Conservation (phyloP, 2,888 invertebrate genomes). For the Eupithecia abbreviata region DNA sequence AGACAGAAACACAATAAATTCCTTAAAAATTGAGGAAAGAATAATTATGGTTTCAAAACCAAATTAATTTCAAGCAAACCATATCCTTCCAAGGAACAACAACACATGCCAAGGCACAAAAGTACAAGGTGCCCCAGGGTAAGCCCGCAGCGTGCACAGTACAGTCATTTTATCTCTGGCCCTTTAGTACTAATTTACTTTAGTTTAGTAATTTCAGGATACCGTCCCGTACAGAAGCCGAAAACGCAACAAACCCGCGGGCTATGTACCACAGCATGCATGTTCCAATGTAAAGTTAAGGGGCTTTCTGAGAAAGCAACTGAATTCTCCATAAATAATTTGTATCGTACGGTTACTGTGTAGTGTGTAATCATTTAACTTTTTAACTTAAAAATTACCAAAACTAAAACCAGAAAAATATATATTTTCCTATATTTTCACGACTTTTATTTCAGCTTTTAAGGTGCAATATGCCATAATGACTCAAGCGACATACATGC, state of each 20-base stretch:
- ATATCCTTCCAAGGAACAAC: slow-evolving; percentile 18
- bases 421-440: not conserved
- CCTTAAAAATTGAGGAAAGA: not conserved
- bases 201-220: slow-evolving; percentile 60
- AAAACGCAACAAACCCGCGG: slow-evolving; percentile 72
- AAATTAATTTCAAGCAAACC: slow-evolving; percentile 4
- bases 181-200: slow-evolving; percentile 53
- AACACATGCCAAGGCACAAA: slow-evolving; percentile 15
- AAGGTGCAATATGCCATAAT: too few species aligned
- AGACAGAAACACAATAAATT: not conserved
- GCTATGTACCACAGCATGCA: slow-evolving; percentile 63
- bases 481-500: not conserved
- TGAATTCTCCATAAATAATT: not conserved
- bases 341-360: not conserved
- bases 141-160: slow-evolving; percentile 21
- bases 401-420: not conserved
- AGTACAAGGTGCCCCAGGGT: not conserved
- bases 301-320: slow-evolving; percentile 26
- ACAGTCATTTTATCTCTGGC: slow-evolving; percentile 31
- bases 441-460: not conserved
- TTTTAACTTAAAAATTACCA: not conserved
- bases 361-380: not conserved
- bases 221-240: slow-evolving; percentile 78
- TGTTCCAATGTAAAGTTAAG: slow-evolving; percentile 34
- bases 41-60: not conserved